phyloP scores from a whole-genome alignment of 2,888 invertebrate species.

The Brachypalpus laphriformis region DNA sequence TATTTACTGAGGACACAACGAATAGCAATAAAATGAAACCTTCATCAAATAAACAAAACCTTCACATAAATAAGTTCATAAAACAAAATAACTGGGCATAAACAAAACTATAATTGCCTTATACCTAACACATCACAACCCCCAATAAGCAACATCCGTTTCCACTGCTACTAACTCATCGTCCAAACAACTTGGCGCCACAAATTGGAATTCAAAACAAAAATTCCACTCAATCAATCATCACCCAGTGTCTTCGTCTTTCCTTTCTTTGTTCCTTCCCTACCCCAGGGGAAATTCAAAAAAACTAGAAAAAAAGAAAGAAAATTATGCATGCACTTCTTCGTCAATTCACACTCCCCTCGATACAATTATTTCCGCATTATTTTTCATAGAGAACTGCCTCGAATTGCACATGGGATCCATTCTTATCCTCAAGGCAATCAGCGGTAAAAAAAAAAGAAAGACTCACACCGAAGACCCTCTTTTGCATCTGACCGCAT shows the following conservation, averaged over 20 bases:
- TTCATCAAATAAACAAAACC: slow-evolving; percentile 1
- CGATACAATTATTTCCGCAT: slow-evolving; percentile 22
- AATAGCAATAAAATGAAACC: not conserved
- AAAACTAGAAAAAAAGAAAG: not conserved
- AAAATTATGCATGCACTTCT: slow-evolving; percentile 32
- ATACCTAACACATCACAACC: slow-evolving; percentile 12
- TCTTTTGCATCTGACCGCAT: slow-evolving; percentile 55
- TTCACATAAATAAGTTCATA: slow-evolving; percentile 1
- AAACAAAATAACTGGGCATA: slow-evolving; percentile 4
- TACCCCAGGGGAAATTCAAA: slow-evolving; percentile 32
- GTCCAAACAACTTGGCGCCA: slow-evolving; percentile 59
- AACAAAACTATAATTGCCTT: slow-evolving; percentile 18
- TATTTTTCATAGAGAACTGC: slow-evolving; percentile 2
- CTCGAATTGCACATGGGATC: slow-evolving; percentile 61
- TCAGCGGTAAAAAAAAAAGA: slow-evolving; percentile 25
- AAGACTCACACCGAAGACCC: not conserved
- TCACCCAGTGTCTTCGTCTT: slow-evolving; percentile 8
- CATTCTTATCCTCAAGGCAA: slow-evolving; percentile 48
- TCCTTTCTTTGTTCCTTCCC: not conserved
- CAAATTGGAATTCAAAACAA: slow-evolving; percentile 57
- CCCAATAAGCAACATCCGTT: slow-evolving; percentile 52
- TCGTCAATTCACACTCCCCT: slow-evolving; percentile 3
- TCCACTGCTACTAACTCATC: slow-evolving; percentile 38
- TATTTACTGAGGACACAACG: no score
- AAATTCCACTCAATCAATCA: slow-evolving; percentile 46